phyloP scores from a whole-genome alignment of 2,888 invertebrate species.

The Sisyra terminalis region DNA sequence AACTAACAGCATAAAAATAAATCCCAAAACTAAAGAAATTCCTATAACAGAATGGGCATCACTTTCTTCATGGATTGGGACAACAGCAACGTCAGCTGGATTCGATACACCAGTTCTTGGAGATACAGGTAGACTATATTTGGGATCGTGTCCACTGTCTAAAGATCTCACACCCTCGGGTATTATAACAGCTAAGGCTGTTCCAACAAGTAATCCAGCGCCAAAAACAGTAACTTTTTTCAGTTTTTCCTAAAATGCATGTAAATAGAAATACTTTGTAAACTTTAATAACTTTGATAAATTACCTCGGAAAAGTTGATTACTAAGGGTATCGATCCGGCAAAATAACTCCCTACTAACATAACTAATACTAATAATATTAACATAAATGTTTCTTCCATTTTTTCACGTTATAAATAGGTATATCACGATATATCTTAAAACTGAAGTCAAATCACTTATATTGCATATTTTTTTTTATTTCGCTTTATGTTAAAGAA shows the following conservation, averaged over 20 bases:
- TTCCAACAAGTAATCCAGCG: constrained; percentile 92
- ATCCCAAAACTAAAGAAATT: constrained; percentile 82
- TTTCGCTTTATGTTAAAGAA: too few relatives aligned
- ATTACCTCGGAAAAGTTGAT: constrained; percentile 88
- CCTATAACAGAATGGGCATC: constrained; percentile 77
- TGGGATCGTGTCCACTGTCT: constrained; percentile 22
- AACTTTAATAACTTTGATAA: constrained; percentile 7
- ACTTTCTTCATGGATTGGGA: constrained; percentile 20
- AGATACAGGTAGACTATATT: constrained; percentile 24
- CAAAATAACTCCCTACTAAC: constrained; percentile 89
- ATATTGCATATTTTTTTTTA: too few relatives aligned
- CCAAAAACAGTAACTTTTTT: constrained; percentile 90
- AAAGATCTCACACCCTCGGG: constrained; percentile 93
- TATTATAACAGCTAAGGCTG: constrained; percentile 93
- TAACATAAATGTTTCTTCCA: constrained; percentile 75
- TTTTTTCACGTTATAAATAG: constrained; percentile 25
- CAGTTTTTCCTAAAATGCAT: constrained; percentile 65
- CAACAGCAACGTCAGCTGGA: constrained; percentile 23
- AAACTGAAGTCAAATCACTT: neutral
- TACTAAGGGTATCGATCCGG: constrained; percentile 88
- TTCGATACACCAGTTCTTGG: constrained; percentile 9
- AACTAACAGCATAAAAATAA: constrained; percentile 93
- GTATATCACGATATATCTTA: neutral
- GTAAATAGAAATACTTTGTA: constrained; percentile 4
- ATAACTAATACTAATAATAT: constrained; percentile 77